Base-by-base conservation (phyloP, 2,113 vertebrate species). In the Onychorhynchus coronatus region DNA sequence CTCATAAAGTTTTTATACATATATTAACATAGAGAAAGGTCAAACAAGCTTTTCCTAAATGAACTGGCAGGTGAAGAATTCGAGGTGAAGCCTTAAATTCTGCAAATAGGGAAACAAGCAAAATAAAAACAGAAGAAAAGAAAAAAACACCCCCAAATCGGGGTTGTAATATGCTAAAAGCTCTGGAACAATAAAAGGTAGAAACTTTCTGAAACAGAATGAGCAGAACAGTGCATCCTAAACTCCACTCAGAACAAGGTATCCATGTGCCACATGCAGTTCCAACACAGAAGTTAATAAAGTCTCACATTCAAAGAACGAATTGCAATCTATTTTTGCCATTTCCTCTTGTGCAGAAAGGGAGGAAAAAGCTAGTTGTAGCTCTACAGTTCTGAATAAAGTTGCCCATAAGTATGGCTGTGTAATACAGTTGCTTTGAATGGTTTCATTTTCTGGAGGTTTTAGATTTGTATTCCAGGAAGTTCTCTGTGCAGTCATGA, bases 331-430 rank as follows among this genome's bases (percentile, higher is more conserved):
- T 31, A 39, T 44, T 89, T 66, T 52, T 74, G 22, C 9, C 7
- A 24, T 73, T 89, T 70, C 8, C 12, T 70, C 56, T 80, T 56
- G 23, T 44, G 31, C 16, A 39, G 44, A 72, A 91, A 52, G 7
- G 1, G 30, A 63, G 11, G 27, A 9, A 42, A 86, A 83, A 65
- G 9, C 17, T 52, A 35, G 42, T 12, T 61, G 7, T 35, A 52
- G 18, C 12, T 86, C 28, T 59, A 9, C 5, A 46, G 3, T 16
- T 83, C 15, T 67, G 62, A 92, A 72, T 28, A 28, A 68, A 47
- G 27, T 37, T 16, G 2, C 23, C 6, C n/a, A 1, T 35, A 41
- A 46, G 3, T 52, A 27, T 16, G 4, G 9, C 30, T 46, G 5
- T 30, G 12, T 72, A 42, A 47, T 33, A 19, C 1, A 25, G 0